These are phyloP conservation scores for Paracentrotus lividus DNA, from an alignment of 53 echinoderm and acorn worm species.

Conservation along the genomic window DNA sequence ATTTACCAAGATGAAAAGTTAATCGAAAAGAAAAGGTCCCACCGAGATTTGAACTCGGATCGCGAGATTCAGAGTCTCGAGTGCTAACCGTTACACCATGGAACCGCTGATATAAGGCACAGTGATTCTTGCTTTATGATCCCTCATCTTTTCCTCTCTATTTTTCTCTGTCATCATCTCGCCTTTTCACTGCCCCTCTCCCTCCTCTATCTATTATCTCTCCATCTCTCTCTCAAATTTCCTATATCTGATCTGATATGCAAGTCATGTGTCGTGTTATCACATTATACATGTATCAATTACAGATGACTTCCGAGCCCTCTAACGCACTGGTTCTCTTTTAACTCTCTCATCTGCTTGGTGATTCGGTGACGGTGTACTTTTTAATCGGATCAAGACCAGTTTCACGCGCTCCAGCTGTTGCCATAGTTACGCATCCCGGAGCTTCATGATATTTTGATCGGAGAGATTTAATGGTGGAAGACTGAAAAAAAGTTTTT, in stretches of 20 bases:
- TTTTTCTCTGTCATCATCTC: too few species aligned
- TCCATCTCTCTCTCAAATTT: slow-evolving; percentile 3
- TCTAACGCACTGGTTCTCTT: background rate
- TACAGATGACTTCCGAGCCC: background rate
- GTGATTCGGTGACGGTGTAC: slow-evolving; percentile 46
- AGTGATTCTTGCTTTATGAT: too few species aligned
- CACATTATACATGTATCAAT: slow-evolving; percentile 31
- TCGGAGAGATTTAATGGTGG: slow-evolving; percentile 10
- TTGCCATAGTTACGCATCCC: slow-evolving; percentile 8
- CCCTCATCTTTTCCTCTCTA: background rate
- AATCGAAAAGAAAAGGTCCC: too few species aligned
- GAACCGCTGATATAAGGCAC: too few species aligned
- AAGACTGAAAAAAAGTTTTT: background rate
- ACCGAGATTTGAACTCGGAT: too few species aligned
- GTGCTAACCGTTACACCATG: too few species aligned
- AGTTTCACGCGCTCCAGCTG: background rate
- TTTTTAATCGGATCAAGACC: slow-evolving; percentile 48
- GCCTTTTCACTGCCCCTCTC: background rate
- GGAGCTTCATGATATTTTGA: background rate
- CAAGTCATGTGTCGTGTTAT: slow-evolving; percentile 49
- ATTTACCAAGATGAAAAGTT: too few species aligned
- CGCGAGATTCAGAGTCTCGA: too few species aligned
- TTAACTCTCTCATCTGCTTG: background rate
- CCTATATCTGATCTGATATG: slow-evolving; percentile 16
- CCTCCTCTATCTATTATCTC: background rate